Conservation (phyloP, 2,113 vertebrate genomes). For the Pluvialis apricaria region DNA sequence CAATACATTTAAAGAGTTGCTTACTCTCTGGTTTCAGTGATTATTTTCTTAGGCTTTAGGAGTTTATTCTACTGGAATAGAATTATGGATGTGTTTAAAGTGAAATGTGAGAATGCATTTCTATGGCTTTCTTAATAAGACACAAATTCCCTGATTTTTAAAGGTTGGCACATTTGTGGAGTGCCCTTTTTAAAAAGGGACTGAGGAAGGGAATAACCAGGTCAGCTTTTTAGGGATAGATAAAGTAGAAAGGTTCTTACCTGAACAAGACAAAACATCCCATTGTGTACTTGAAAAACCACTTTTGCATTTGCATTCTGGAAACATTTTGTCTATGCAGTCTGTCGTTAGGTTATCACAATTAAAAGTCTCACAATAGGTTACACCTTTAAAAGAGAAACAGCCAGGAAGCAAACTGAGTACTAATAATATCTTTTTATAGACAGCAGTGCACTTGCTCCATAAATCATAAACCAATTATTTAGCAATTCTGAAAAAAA, state of each 20-base stretch:
- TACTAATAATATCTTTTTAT: neutral
- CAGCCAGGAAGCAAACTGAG: neutral
- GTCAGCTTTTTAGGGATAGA: neutral
- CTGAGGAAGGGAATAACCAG: neutral
- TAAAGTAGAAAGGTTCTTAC: slow-evolving; percentile 2
- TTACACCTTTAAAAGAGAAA: neutral
- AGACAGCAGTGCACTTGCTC: neutral
- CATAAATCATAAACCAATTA: neutral
- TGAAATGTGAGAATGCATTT: neutral
- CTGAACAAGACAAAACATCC: neutral
- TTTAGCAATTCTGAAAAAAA: neutral
- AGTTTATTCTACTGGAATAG: neutral
- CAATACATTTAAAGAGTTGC: neutral
- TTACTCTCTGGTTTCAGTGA: neutral
- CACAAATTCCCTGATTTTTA: neutral
- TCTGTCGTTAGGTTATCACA: neutral
- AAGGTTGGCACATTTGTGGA: neutral
- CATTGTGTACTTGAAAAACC: rapidly evolving
- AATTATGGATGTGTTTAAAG: neutral
- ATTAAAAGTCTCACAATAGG: rapidly evolving
- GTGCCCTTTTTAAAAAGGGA: neutral
- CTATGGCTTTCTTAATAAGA: neutral
- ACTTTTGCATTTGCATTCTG: neutral
- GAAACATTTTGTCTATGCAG: rapidly evolving
- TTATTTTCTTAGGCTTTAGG: neutral